Base-by-base conservation (phyloP, 2,113 vertebrate genomes). In the Arvicanthis niloticus region DNA sequence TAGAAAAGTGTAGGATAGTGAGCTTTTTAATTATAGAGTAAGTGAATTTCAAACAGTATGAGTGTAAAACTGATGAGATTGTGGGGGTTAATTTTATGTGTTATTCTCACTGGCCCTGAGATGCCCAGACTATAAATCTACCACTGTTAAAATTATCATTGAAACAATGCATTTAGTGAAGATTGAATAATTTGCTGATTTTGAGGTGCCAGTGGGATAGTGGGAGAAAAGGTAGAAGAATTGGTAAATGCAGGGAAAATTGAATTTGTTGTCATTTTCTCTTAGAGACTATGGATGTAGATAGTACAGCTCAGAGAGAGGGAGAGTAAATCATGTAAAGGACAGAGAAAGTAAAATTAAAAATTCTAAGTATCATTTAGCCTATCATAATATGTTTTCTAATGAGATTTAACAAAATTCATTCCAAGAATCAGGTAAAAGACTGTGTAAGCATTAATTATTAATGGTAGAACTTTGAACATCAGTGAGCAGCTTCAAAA, bases 401-500 rank as follows among this genome's bases (percentile, higher is more conserved):
- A 68, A 19, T 11, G 72, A 95, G 29, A 3, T 8, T 62, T 88
- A 34, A 86, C 91, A 96, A 76, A 78, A 0, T 40, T 86, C 45
- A 67, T 70, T 65, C 34, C 7, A 73, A 73, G 7, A 92, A 42
- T 91, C 9, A 40, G 48, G 4, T 78, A 70, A 95, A 92, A 93
- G 5, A 76, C 56, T 48, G 40, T 70, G 5, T 45, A 89, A 77
- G 26, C 73, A 86, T 72, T 80, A 97, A 91, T 86, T 16, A 97
- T 73, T 87, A 89, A 34, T 70, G 45, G 48, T 42, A 7, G 3
- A 82, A 87, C 29, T 7, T 40, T 17, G 48, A 26, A 58, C 45
- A 91, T 72, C 26, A 88, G 37, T 21, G 37, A 94, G 11, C n/a
- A 91, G 34, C 60, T 75, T 96, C 58, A 93, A 91, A 90, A 93